Conservation (phyloP, 2,888 invertebrate species). For the Anoplius nigerrimus region DNA sequence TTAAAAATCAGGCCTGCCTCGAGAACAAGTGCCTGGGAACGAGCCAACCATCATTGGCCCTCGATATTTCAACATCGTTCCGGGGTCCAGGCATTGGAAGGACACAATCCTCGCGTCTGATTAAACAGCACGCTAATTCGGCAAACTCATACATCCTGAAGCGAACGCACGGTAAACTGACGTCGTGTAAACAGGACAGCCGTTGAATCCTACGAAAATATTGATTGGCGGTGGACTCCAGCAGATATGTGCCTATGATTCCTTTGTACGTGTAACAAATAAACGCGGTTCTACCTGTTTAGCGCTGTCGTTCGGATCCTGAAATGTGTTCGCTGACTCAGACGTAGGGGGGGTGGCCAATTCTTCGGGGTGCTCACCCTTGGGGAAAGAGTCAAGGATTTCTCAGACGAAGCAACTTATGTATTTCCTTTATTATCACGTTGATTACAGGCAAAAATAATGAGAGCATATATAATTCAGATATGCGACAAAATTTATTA, state of each 20-base stretch:
- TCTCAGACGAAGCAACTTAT: too few species aligned
- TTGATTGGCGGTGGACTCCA: conserved; percentile 58
- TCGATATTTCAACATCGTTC: conserved; percentile 55
- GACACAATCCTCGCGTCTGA: conserved; percentile 67
- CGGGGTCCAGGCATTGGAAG: conserved; percentile 54
- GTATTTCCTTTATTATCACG: too few species aligned
- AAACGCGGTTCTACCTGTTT: conserved; percentile 45
- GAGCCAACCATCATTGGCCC: conserved; percentile 34
- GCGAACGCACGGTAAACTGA: conserved; percentile 62
- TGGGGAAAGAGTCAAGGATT: too few species aligned
- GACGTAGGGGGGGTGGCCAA: too few species aligned
- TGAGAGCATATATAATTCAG: too few species aligned
- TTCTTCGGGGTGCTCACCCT: too few species aligned
- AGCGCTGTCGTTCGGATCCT: conserved; percentile 5
- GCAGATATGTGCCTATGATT: conserved; percentile 51
- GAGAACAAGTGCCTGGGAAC: not conserved
- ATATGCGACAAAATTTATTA: too few species aligned
- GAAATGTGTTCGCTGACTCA: too few species aligned
- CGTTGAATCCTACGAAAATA: conserved; percentile 62
- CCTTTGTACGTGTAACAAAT: conserved; percentile 57
- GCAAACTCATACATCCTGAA: conserved; percentile 68
- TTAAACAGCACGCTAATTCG: conserved; percentile 67
- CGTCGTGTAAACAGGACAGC: conserved; percentile 64
- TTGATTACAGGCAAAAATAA: too few species aligned
- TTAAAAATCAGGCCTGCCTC: conserved; percentile 15